These are phyloP conservation scores for Meta bourneti DNA, from an alignment of 2,888 invertebrate species.

Conservation along the genomic window DNA sequence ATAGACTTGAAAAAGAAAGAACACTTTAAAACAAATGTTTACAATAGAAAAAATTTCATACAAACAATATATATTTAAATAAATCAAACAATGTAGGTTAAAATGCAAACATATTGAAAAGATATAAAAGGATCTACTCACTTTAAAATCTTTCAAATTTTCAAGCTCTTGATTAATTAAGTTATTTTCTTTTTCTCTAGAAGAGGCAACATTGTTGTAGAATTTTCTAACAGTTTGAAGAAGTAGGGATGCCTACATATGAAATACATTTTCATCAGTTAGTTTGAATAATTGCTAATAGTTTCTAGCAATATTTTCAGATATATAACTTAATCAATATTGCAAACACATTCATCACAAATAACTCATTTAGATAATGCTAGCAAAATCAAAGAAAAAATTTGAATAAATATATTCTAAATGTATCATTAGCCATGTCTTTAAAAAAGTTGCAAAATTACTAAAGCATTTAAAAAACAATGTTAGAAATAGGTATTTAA, in stretches of 20 bases:
- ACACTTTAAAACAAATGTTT: not conserved
- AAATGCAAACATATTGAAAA: no score
- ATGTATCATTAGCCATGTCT: no score
- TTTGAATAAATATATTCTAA: not conserved
- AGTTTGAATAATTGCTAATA: not conserved
- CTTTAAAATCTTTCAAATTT: conserved; percentile 39
- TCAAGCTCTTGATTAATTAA: conserved; percentile 24
- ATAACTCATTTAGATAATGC: not conserved
- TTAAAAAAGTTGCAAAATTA: no score
- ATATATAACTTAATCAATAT: not conserved
- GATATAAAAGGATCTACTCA: not conserved
- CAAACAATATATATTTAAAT: no score
- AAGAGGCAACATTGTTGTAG: conserved; percentile 1
- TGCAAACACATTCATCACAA: not conserved
- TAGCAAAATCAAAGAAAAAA: not conserved
- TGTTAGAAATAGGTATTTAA: no score
- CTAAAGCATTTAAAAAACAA: no score
- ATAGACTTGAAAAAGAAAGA: conserved; percentile 19
- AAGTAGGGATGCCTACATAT: conserved; percentile 7
- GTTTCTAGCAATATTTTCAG: not conserved
- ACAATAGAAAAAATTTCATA: not conserved
- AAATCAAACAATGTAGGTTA: not conserved
- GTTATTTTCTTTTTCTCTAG: conserved; percentile 48
- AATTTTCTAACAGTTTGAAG: conserved; percentile 10
- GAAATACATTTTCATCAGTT: not conserved